Conservation (phyloP, 2,797 vertebrate genomes). For the Propithecus deckenii region DNA sequence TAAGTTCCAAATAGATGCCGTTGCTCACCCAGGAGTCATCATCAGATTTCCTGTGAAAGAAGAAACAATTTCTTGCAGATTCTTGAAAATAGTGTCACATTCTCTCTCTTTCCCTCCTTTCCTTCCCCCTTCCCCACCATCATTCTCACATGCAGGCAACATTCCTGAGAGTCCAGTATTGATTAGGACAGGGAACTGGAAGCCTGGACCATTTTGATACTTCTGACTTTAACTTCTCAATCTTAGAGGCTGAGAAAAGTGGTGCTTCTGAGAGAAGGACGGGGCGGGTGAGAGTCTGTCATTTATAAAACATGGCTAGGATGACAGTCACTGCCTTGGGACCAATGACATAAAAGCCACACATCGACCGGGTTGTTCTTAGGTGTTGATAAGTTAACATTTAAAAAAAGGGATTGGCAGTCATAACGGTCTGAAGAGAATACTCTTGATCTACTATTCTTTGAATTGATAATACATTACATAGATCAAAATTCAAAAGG, state of each 20-base stretch:
- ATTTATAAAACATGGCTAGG: background rate
- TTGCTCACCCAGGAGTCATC: constrained; percentile 97
- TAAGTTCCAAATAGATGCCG: constrained; percentile 94
- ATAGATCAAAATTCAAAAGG: background rate
- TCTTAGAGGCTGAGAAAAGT: background rate
- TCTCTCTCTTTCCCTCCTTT: background rate
- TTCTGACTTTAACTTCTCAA: background rate
- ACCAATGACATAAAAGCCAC: background rate
- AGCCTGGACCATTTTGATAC: too few species aligned
- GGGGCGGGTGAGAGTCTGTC: background rate
- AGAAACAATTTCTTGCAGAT: constrained; percentile 47
- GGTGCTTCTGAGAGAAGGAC: background rate
- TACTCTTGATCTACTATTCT: background rate
- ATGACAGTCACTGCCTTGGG: background rate
- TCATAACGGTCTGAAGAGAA: background rate
- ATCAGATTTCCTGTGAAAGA: constrained; percentile 89
- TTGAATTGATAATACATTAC: background rate
- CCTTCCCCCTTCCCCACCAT: fast-evolving
- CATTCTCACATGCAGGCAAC: fast-evolving
- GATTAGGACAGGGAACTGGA: background rate
- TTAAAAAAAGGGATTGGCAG: background rate
- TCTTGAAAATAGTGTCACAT: background rate
- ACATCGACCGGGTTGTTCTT: background rate
- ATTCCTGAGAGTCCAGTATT: background rate
- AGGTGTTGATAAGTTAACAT: background rate